These are phyloP conservation scores for Astropecten irregularis DNA, from an alignment of 53 echinoderm and acorn worm genomes.

Conservation along the genomic window DNA sequence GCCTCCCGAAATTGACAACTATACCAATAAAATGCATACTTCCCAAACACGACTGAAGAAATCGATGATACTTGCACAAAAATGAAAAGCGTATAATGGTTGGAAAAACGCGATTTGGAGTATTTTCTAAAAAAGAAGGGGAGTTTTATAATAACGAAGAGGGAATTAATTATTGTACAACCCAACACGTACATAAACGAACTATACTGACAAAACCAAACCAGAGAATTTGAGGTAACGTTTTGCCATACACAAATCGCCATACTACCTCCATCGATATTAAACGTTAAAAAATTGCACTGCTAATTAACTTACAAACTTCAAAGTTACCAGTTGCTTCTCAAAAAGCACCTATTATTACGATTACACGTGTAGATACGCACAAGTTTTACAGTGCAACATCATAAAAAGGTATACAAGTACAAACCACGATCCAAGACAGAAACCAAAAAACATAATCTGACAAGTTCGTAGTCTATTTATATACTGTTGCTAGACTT, in stretches of 20 bases:
- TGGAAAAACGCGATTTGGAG: too few relatives aligned
- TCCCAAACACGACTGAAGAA: too few relatives aligned
- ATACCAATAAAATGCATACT: too few relatives aligned
- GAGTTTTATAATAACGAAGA: too few relatives aligned
- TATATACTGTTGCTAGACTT: neutral
- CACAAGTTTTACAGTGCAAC: slow-evolving; percentile 9
- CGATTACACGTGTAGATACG: slow-evolving; percentile 17
- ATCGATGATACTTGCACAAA: too few relatives aligned
- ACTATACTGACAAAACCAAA: too few relatives aligned
- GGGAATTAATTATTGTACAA: too few relatives aligned
- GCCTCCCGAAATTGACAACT: too few relatives aligned
- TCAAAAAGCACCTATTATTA: slow-evolving; percentile 50
- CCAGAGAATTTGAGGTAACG: slow-evolving; percentile 31
- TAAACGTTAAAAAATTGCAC: slow-evolving; percentile 40
- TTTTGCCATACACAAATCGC: neutral
- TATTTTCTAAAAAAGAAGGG: too few relatives aligned
- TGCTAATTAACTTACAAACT: slow-evolving; percentile 51
- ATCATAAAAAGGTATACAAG: slow-evolving; percentile 43
- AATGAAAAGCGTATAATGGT: too few relatives aligned
- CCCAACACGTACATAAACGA: too few relatives aligned
- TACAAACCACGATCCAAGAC: slow-evolving; percentile 34
- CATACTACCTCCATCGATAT: slow-evolving; percentile 46
- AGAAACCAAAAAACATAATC: neutral
- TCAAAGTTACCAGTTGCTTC: slow-evolving; percentile 22
- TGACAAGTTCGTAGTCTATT: neutral